A percentile compares a stretch with the other conserved stretches of the same genome.
Evolutionary conservation across 2,113 vertebrate genomes (phyloP).

Genomic region (Odocoileus hemionus): DNA sequence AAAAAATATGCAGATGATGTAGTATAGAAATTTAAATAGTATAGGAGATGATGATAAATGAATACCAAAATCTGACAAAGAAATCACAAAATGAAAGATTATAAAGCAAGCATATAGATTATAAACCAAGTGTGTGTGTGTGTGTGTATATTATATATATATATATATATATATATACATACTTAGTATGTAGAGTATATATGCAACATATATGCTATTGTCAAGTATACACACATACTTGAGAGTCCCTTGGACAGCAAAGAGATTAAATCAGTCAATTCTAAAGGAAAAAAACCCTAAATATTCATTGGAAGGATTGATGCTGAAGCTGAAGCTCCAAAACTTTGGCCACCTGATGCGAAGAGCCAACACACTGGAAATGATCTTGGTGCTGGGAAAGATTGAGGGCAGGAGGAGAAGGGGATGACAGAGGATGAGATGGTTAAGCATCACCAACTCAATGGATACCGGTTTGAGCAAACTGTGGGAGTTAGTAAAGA

Average conservation of each 20-base stretch:
- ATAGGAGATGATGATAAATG: neutral
- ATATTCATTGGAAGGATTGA: neutral
- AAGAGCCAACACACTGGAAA: neutral
- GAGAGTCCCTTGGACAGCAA: neutral
- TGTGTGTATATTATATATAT: rapidly evolving
- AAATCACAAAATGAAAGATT: neutral
- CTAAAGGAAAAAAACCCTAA: neutral
- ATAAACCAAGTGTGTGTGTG: neutral
- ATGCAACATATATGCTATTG: neutral
- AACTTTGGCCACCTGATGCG: neutral
- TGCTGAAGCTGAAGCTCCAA: neutral
- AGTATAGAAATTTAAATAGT: neutral
- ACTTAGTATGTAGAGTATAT: neutral
- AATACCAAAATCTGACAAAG: neutral
- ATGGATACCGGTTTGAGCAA: neutral
- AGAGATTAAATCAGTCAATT: neutral
- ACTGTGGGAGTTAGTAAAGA: neutral
- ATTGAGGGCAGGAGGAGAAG: neutral
- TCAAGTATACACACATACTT: neutral
- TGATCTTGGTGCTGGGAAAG: neutral
- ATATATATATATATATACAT: neutral
- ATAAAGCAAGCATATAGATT: neutral
- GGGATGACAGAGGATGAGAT: neutral
- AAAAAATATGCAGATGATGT: neutral
- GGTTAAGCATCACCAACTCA: neutral